Base-by-base conservation (phyloP, 2,113 vertebrate species). In the Pangasianodon gigas region DNA sequence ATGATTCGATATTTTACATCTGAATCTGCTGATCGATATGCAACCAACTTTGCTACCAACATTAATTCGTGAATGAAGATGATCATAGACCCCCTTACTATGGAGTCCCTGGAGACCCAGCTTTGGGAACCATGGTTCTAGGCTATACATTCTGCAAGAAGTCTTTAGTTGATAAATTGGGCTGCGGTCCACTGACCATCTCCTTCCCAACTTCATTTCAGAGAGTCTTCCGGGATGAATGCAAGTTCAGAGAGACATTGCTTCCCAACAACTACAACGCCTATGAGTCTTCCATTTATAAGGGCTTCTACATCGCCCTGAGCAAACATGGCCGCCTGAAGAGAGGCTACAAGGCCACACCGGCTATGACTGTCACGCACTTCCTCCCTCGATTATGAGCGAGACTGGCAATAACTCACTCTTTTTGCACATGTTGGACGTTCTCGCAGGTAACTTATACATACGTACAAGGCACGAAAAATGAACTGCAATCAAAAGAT, bases 211-310 rank as follows among this genome's bases (percentile, higher is more conserved):
- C 89, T 67, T 88, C 91, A 19, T 56, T 93, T 71, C 95, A 99
- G 98, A 96, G 96, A 94, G 95, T 96, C 95, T 99, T 99, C 95
- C 97, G 96, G 37, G 97, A 98, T 4, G 97, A 99, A 92, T 99
- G 98, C 96, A 98, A 97, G 94, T 99, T 99, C 95, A 97, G 95
- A 94, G 98, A 99, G 95, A 97, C 94, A 8, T 93, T 99, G 93
- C 96, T 99, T 92, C 95, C 97, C 24, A 99, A 99, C 93, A 98
- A 99, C 94, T 99, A 99, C 96, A 99, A 99, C 0, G 97, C 98
- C 2, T 99, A 99, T 0, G 97, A 99, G 94, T 98, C 97, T 41
- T 95, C 95, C 67, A 86, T 91, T 52, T 96, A 99, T 95, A 93
- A 87, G 32, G 97, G 97, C 8, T 96, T 95, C 91, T 99, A 97